Evolutionary conservation across 2,113 vertebrate species (phyloP).

Genomic region (Columba janthina): DNA sequence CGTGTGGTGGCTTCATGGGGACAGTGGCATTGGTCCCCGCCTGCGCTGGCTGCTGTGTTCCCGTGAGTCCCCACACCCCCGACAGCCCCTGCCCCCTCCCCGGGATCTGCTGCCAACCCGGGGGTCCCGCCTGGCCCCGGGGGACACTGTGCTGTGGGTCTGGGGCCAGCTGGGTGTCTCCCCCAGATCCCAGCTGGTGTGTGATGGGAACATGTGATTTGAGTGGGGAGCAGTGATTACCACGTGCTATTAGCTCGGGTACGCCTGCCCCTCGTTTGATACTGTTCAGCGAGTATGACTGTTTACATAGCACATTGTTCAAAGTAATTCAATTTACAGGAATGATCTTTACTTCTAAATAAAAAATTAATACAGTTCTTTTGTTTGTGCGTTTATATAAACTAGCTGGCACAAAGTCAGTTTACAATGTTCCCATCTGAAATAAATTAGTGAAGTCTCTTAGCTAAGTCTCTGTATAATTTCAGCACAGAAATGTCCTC

Average conservation of each 20-base stretch:
- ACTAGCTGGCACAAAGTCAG: slow-evolving; percentile 57
- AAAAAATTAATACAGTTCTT: slow-evolving; percentile 67
- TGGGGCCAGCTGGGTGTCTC: not conserved
- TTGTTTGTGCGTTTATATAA: slow-evolving; percentile 66
- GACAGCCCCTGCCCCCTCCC: not conserved
- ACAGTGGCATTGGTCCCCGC: not conserved
- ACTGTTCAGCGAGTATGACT: not conserved
- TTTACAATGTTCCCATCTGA: slow-evolving; percentile 63
- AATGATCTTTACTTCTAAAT: slow-evolving; percentile 67
- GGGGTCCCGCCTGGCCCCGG: not conserved
- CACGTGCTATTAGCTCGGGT: slow-evolving; percentile 24
- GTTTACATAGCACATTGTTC: slow-evolving; percentile 69
- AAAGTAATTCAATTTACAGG: slow-evolving; percentile 67
- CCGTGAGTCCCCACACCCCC: fast-evolving
- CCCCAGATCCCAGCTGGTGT: not conserved
- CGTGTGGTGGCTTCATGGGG: fast-evolving
- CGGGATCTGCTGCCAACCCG: fast-evolving
- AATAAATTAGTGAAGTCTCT: slow-evolving; percentile 66
- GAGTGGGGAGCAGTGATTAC: not conserved
- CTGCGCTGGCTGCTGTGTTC: not conserved
- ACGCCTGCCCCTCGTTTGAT: slow-evolving; percentile 3
- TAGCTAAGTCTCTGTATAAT: slow-evolving; percentile 70
- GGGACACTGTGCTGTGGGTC: fast-evolving
- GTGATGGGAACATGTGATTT: not conserved
- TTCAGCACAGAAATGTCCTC: slow-evolving; percentile 58